Evolutionary conservation across 1,140 invertebrate genomes (phyloP).

Genomic region (Lycorma delicatula): DNA sequence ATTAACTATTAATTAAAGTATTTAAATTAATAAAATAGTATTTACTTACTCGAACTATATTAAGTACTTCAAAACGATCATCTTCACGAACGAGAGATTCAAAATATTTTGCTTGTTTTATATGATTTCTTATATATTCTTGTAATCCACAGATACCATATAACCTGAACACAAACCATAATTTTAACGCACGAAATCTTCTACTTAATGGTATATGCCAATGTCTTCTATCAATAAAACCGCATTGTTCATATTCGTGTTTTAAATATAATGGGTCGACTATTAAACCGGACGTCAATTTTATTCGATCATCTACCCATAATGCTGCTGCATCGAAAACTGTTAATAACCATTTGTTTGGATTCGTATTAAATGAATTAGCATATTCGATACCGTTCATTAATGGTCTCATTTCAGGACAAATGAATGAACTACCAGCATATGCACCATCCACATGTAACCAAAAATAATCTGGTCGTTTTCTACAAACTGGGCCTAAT

Average conservation of each 20-base stretch:
- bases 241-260: conserved; percentile 63
- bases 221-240: conserved; percentile 79
- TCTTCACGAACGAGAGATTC: conserved; percentile 67
- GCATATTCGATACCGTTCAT: conserved; percentile 74
- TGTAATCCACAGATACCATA: conserved; percentile 77
- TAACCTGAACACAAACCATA: conserved; percentile 80
- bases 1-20: too few relatives aligned
- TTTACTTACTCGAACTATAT: conserved; percentile 62
- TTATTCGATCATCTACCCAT: conserved; percentile 82
- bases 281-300: conserved; percentile 74
- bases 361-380: conserved; percentile 86
- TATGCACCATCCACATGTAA: conserved; percentile 73
- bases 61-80: conserved; percentile 71
- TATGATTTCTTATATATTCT: conserved; percentile 78
- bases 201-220: conserved; percentile 86
- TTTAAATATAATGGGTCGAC: conserved; percentile 91
- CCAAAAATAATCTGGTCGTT: conserved; percentile 49
- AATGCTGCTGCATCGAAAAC: conserved; percentile 86
- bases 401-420: conserved; percentile 67
- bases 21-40: too few relatives aligned
- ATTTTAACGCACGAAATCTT: conserved; percentile 74
- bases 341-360: conserved; percentile 85
- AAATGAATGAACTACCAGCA: conserved; percentile 74
- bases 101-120: conserved; percentile 76
- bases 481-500: conserved; percentile 69